A percentile compares a stretch with the other conserved stretches of the same genome.
Conservation (phyloP, 2,888 invertebrate genomes). For the Eupithecia inturbata region DNA sequence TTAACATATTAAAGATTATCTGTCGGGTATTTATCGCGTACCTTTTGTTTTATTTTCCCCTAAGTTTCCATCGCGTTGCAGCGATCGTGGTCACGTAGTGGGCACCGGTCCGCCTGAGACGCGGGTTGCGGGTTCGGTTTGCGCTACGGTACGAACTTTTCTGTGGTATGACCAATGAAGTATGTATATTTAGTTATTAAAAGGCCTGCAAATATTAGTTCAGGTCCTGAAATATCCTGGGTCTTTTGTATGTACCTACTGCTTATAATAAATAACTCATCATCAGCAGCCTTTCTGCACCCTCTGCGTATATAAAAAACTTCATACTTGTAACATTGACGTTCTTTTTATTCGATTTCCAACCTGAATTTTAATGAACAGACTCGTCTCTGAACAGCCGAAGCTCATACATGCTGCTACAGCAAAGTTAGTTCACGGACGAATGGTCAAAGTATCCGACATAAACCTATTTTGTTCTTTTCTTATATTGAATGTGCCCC, state of each 20-base stretch:
- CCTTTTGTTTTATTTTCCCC: too few relatives aligned
- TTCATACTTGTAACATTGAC: neutral
- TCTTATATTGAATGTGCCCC: slow-evolving; percentile 84
- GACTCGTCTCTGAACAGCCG: slow-evolving; percentile 10
- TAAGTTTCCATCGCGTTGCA: too few relatives aligned
- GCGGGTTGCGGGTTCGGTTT: neutral
- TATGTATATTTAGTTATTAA: too few relatives aligned
- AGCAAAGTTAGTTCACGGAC: slow-evolving; percentile 82
- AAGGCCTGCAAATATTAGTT: neutral
- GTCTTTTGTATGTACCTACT: neutral
- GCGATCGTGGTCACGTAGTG: too few relatives aligned
- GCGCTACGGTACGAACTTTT: neutral
- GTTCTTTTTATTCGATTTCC: neutral
- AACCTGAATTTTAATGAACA: slow-evolving; percentile 15
- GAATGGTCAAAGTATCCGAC: slow-evolving; percentile 84
- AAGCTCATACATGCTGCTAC: slow-evolving; percentile 35
- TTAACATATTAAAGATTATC: too few relatives aligned
- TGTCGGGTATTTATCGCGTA: too few relatives aligned
- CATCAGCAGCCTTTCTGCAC: neutral
- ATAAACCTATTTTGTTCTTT: slow-evolving; percentile 85
- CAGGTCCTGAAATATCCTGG: too few relatives aligned
- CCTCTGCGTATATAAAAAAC: neutral
- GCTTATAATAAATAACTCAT: neutral
- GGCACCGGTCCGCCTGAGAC: neutral
- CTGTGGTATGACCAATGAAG: too few relatives aligned